Base-by-base conservation (phyloP, 2,113 vertebrate genomes). In the Copsychus sechellarum region DNA sequence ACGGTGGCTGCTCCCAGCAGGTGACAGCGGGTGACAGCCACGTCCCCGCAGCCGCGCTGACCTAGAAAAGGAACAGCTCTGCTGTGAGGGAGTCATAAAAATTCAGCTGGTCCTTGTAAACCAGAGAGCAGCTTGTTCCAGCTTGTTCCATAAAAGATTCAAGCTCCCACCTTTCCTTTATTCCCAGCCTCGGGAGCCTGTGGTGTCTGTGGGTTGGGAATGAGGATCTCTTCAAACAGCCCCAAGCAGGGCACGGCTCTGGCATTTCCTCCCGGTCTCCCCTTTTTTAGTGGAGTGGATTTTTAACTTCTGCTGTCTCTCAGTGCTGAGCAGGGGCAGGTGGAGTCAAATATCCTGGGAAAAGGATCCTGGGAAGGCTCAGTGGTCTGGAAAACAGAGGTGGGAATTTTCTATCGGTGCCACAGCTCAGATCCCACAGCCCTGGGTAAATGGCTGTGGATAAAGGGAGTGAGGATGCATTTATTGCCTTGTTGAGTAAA, bases 401-500 rank as follows among this genome's bases (percentile, higher is more conserved):
- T 0, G 1, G 4, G 33, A 2, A 38, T 54, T 48, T 48, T 79
- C 29, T 74, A 12, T 11, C 2, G 0, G 0, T 11, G 38, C 61
- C 25, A 0, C 0, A 1, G 58, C 19, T 5, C 14, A 4, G 12
- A 34, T 57, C 51, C 33, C 31, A 0, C 4, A 29, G 9, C 20
- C 15, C 0, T 24, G 17, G 65, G 51, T 12, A 24, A 42, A n/a
- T 10, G 22, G 18, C 5, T 13, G 0, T 40, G 66, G 53, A 18
- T 11, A 8, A 73, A 25, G 17, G 22, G 24, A 48, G 12, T 0
- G 1, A 6, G 14, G 33, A 19, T 36, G 2, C 7, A 8, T 15
- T 25, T 23, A 21, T 29, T 74, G 15, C 5, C 25, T 58, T 66
- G 36, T 23, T 45, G 22, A 5, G 43, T 20, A 33, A 62, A 58